Evolutionary conservation across 2,113 vertebrate genomes (phyloP), one percentile per base, ranked within the genome.

Genomic region (Heterotilapia buettikoferi): DNA sequence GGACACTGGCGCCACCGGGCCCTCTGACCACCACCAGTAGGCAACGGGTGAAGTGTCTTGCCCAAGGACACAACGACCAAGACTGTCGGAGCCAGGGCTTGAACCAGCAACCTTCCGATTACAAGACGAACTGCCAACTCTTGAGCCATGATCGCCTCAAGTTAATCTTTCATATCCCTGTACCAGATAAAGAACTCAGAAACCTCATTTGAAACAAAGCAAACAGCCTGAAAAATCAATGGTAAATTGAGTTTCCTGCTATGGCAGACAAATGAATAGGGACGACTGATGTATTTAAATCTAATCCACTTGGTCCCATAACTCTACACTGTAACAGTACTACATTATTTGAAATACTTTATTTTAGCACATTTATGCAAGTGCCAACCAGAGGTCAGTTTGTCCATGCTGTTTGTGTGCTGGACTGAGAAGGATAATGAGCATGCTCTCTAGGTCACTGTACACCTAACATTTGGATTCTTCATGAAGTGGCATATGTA

Each of bases 31-130:
- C 57, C 26, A 61, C 57, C 57, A 10, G 8, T 31, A 61, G 57
- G 57, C 14, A 61, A 61, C 2, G 5, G 26, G 26, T 31, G 26
- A 61, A 61, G 1, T 10, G 26, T 61, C 14, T 61, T 1, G 57
- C 26, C 29, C 57, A 18, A 61, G 57, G 29, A 61, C 29, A 18
- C 29, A 10, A 18, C 8, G 3, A 61, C 14, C 2, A 5, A 31
- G 29, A 1, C 29, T 61, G 57, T 61, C 0, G 1, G 29, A 33
- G 8, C 57, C 29, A 4, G 29, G 8, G 57, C 29, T 61, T 3
- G 0, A 33, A 61, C 26, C 2, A 0, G 26, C 26, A 31, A 61
- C 14, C 26, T 61, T 61, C 26, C 14, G 3, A 59, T 59, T 59
- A 59, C 26, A 59, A 59, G 56, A 18, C 0, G 1, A 31, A 59